Evolutionary conservation across 2,113 vertebrate species (phyloP).

Genomic region (Upupa epops): DNA sequence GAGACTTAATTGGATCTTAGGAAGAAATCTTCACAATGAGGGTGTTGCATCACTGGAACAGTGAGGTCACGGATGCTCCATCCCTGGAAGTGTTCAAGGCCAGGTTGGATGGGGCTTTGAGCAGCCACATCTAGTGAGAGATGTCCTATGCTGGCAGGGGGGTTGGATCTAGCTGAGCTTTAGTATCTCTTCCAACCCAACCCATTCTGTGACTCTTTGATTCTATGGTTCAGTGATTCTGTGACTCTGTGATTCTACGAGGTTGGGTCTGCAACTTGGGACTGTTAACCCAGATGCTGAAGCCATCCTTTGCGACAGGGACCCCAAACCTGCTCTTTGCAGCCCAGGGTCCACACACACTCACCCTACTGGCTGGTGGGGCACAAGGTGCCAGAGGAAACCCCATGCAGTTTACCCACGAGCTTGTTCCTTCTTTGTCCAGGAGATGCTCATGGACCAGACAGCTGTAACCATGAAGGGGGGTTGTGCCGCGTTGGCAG

Average conservation of each 20-base stretch:
- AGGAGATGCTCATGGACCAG: constrained; percentile 4
- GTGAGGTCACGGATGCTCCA: not conserved
- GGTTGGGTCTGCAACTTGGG: not conserved
- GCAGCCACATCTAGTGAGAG: not conserved
- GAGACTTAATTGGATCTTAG: not conserved
- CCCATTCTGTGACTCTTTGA: not conserved
- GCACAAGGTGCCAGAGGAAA: not conserved
- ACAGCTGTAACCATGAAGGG: not conserved
- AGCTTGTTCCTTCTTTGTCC: not conserved
- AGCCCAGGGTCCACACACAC: not conserved
- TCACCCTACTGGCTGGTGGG: rapidly evolving
- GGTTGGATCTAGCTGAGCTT: not conserved
- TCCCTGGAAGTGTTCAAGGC: not conserved
- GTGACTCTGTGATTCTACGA: not conserved
- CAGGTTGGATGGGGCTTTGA: not conserved
- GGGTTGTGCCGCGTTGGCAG: constrained; percentile 11
- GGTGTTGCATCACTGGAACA: not conserved
- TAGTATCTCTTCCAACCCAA: not conserved
- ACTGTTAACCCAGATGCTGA: not conserved
- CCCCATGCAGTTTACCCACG: rapidly evolving
- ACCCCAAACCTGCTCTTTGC: rapidly evolving
- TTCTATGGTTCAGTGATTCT: not conserved
- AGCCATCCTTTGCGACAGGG: not conserved
- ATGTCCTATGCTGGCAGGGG: not conserved
- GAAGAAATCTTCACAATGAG: not conserved